Base-by-base conservation (phyloP, 1,140 invertebrate species). In the Adoxophyes honmai region DNA sequence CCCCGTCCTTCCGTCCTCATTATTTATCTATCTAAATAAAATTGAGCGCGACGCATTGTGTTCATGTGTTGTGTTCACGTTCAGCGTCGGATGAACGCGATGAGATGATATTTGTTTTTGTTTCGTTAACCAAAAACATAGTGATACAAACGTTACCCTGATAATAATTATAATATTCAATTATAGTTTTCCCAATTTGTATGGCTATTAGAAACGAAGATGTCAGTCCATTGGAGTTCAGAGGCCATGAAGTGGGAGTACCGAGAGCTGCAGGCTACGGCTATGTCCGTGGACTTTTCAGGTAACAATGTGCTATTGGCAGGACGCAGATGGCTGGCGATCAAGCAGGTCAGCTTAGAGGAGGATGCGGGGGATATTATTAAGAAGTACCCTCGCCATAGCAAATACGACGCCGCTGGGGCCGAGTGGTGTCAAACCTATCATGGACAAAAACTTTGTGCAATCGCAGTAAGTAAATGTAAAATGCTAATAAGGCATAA, bases 371-470 rank as follows among this genome's bases (percentile, higher is more conserved):
- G 91, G 10, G 94, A 95, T 36, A 91, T 92, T 4, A 85, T 97
- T 0, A 93, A 93, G 55, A 96, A 96, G 68, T 94, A 96, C 75
- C 92, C 94, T 8, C 89, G 96, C 39, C 95, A 97, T 68, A 97
- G 96, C 71, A 98, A 98, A 91, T 98, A 97, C 89, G 97, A 98
- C 83, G 95, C 98, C 7, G 95, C 95, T 5, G 94, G 94, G 48
- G 95, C 96, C 0, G 96, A 98, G 90, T 98, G 97, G 95, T 98
- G 96, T 89, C 96, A 96, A 8, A 94, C 93, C 39, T 84, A 92
- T 39, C 90, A 92, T 34, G 92, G 96, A 62, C 93, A 93, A 73
- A 92, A 97, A 78, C 89, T 95, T 9, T 97, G 97, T 90, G 96
- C 96, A 33, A 94, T 98, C 71, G 96, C 97, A 55, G 97, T 98